Conservation (phyloP, 2,797 vertebrate species). For the Tolypeutes matacus region DNA sequence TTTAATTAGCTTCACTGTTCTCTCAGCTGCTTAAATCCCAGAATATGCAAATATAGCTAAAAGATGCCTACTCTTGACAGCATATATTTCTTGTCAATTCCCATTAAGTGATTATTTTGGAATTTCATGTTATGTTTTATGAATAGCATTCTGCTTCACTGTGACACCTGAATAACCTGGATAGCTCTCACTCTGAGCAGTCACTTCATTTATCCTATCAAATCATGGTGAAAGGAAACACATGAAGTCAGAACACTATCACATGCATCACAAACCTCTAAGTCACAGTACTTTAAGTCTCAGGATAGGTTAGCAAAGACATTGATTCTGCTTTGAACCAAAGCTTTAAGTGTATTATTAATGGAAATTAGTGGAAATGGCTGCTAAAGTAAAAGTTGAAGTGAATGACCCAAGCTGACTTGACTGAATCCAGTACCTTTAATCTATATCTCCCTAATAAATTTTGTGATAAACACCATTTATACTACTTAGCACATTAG, state of each 20-base stretch:
- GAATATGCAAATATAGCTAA: conserved; percentile 81
- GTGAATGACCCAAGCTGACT: conserved; percentile 90
- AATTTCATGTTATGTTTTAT: conserved; percentile 69
- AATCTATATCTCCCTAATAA: conserved; percentile 42
- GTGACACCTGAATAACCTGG: conserved; percentile 76
- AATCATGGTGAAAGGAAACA: conserved; percentile 86
- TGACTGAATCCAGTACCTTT: conserved; percentile 87
- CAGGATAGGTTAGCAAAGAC: conserved; percentile 85
- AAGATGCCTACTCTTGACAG: conserved; percentile 82
- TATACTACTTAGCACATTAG: background rate
- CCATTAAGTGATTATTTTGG: conserved; percentile 65
- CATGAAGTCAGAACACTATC: conserved; percentile 88
- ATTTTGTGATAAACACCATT: conserved; percentile 13
- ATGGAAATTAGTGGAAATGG: conserved; percentile 87
- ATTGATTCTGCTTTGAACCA: conserved; percentile 87
- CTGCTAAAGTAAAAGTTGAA: conserved; percentile 87
- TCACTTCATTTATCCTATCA: conserved; percentile 70
- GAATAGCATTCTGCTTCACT: conserved; percentile 77
- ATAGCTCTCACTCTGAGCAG: conserved; percentile 80
- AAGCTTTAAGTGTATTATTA: conserved; percentile 87
- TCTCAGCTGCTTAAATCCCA: conserved; percentile 83
- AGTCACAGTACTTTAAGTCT: conserved; percentile 88
- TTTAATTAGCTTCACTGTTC: conserved; percentile 79
- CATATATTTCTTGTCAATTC: conserved; percentile 78
- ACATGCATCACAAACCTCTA: conserved; percentile 90